Evolutionary conservation across 1,140 invertebrate genomes (phyloP).

Genomic region (Argopecten irradians): DNA sequence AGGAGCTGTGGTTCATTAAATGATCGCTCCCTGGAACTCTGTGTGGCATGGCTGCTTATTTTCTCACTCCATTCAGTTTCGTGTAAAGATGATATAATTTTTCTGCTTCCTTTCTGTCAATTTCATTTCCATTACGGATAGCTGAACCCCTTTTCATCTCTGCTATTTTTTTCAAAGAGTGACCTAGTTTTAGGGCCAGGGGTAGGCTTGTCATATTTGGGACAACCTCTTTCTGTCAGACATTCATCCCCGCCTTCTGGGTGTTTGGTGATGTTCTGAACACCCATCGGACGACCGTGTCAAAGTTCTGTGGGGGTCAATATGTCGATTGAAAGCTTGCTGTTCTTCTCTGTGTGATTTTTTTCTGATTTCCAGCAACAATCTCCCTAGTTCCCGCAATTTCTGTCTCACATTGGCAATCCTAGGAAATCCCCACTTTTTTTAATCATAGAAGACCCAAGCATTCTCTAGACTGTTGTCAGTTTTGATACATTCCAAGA

Average conservation of each 20-base stretch:
- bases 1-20: conserved; percentile 19
- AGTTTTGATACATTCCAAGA: background rate
- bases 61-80: background rate
- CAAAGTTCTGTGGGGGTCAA: background rate
- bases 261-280: background rate
- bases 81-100: conserved; percentile 10
- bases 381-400: background rate
- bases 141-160: background rate
- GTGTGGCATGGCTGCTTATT: background rate
- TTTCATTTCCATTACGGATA: background rate
- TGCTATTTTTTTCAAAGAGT: conserved; percentile 20
- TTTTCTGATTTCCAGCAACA: background rate
- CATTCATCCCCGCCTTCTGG: background rate
- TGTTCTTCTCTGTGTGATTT: background rate
- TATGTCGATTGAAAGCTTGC: background rate
- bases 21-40: background rate
- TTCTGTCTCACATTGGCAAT: background rate
- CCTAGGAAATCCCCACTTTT: background rate
- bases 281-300: background rate
- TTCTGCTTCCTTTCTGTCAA: background rate
- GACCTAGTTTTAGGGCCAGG: conserved; percentile 25
- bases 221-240: conserved; percentile 8
- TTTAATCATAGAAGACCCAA: background rate
- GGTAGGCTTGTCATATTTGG: conserved; percentile 1
- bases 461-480: background rate